Evolutionary conservation across 2,888 invertebrate species (phyloP).

Genomic region (Ormyrus thymus): DNA sequence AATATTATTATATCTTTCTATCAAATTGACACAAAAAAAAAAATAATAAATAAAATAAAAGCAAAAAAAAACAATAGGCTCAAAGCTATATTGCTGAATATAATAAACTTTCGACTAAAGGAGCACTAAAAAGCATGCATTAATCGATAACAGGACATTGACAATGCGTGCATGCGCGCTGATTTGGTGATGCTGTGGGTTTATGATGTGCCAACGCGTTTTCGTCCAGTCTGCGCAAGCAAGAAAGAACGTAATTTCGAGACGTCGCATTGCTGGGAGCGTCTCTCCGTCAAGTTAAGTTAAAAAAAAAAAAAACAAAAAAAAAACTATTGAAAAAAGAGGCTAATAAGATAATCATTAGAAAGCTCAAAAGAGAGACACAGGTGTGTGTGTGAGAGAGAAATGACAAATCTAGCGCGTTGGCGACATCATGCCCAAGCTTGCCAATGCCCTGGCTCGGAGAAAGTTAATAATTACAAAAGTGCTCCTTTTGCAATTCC

Average conservation of each 20-base stretch:
- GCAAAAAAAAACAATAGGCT: constrained; percentile 39
- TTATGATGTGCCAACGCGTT: constrained; percentile 73
- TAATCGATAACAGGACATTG: constrained; percentile 74
- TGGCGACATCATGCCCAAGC: constrained; percentile 75
- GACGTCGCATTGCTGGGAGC: constrained; percentile 1
- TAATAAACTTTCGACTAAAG: constrained; percentile 61
- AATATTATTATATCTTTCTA: background rate
- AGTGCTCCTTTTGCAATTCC: constrained; percentile 68
- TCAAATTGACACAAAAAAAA: background rate
- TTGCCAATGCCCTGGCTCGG: constrained; percentile 94
- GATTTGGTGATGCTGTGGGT: constrained; percentile 72
- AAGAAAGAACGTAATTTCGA: constrained; percentile 2
- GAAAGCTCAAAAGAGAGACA: constrained; percentile 43
- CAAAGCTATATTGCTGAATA: constrained; percentile 35
- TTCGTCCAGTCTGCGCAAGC: constrained; percentile 13
- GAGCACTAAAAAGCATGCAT: constrained; percentile 73
- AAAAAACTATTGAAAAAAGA: constrained; percentile 39
- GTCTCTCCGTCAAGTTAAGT: constrained; percentile 12
- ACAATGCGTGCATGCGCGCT: constrained; percentile 75
- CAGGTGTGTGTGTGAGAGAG: constrained; percentile 57
- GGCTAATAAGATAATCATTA: constrained; percentile 51
- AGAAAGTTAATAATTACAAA: constrained; percentile 67
- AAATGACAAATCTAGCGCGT: constrained; percentile 65
- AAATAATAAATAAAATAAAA: background rate
- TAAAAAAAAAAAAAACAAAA: background rate